phyloP scores from a whole-genome alignment of 2,888 invertebrate genomes.

The Drosophila mulleri region DNA sequence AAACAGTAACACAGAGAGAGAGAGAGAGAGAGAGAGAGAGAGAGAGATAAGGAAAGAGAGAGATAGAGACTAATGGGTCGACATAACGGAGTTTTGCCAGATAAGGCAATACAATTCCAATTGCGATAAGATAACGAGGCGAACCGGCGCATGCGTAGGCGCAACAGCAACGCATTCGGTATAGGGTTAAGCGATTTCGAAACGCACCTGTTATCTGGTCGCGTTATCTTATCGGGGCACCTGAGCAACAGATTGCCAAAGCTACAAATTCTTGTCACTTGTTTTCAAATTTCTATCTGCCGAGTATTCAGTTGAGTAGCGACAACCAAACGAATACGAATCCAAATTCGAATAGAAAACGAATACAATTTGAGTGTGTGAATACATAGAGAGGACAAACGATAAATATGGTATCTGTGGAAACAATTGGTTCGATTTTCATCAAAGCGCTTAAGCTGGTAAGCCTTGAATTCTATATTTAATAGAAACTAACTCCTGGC shows the following conservation, averaged over 20 bases:
- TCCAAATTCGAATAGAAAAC: conserved; percentile 24
- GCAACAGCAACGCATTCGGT: conserved; percentile 34
- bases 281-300: conserved; percentile 40
- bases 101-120: conserved; percentile 14
- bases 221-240: conserved; percentile 51
- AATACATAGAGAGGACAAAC: conserved; percentile 4
- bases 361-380: conserved; percentile 14
- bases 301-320: conserved; percentile 74
- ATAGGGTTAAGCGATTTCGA: conserved; percentile 60
- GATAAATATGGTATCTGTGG: conserved; percentile 91
- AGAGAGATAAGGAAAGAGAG: not conserved
- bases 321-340: conserved; percentile 70
- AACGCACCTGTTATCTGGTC: conserved; percentile 60
- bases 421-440: conserved; percentile 92
- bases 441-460: conserved; percentile 94
- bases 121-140: conserved; percentile 50
- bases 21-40: conserved; percentile 8
- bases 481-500: not conserved
- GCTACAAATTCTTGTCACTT: conserved; percentile 63
- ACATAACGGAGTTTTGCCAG: conserved; percentile 14
- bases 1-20: not conserved
- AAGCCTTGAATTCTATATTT: conserved; percentile 56
- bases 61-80: conserved; percentile 10
- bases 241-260: conserved; percentile 69
- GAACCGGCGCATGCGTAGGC: conserved; percentile 45